Evolutionary conservation across 1,140 invertebrate genomes (phyloP).

Genomic region (Thaumatotibia leucotreta): DNA sequence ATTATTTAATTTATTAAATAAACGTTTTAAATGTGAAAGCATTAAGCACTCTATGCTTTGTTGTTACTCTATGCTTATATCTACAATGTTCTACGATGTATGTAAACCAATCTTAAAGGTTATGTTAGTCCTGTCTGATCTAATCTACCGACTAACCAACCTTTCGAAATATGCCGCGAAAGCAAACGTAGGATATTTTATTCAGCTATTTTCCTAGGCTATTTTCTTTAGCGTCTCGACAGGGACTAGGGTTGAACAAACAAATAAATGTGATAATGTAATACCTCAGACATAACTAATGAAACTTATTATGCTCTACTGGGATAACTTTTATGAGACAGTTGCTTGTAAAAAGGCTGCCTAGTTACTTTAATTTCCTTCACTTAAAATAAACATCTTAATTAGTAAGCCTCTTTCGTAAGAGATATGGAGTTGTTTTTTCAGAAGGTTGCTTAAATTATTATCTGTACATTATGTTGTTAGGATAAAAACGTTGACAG

Average conservation of each 20-base stretch:
- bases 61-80: not conserved
- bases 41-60: too few species aligned
- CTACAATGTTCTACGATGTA: not conserved
- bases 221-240: not conserved
- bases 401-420: not conserved
- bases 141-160: slow-evolving; percentile 5
- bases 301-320: not conserved
- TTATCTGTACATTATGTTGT: not conserved
- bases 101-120: not conserved
- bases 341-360: not conserved
- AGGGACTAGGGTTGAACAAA: not conserved
- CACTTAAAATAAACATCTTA: not conserved
- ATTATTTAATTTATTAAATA: too few species aligned
- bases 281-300: not conserved
- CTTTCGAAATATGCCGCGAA: not conserved
- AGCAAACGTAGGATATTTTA: slow-evolving; percentile 5
- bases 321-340: not conserved
- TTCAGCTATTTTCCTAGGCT: not conserved
- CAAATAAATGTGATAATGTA: slow-evolving; percentile 8
- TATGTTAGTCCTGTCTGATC: not conserved
- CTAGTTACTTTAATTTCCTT: not conserved
- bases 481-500: not conserved
- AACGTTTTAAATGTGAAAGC: too few species aligned
- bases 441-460: not conserved
- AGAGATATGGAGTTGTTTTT: not conserved